phyloP scores from a whole-genome alignment of 2,797 vertebrate genomes.

The Lagodon rhomboides region DNA sequence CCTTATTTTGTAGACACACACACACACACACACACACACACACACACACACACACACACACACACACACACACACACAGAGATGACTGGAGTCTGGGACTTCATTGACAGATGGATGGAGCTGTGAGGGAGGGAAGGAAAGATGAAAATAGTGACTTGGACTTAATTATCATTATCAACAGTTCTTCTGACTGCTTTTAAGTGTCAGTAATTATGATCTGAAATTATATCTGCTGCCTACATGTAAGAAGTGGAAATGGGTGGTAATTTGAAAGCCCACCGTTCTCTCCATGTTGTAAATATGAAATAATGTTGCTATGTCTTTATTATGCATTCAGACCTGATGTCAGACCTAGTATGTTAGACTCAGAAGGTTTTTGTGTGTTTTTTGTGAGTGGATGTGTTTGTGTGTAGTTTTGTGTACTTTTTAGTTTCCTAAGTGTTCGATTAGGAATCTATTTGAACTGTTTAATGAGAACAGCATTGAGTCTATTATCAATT shows the following conservation, averaged over 20 bases:
- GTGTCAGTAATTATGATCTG: conserved; percentile 1
- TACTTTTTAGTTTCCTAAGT: not conserved
- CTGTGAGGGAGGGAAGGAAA: conserved; percentile 12
- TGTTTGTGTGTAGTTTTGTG: conserved; percentile 12
- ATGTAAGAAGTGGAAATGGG: conserved; percentile 22
- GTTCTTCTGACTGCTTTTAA: conserved; percentile 39
- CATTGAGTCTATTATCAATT: conserved; percentile 19
- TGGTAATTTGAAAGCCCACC: conserved; percentile 22
- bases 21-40: conserved; percentile 9
- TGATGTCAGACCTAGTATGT: conserved; percentile 4
- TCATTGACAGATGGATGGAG: conserved; percentile 54
- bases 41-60: not conserved
- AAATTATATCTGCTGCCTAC: conserved; percentile 16
- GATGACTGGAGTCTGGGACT: conserved; percentile 19
- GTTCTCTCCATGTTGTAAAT: conserved; percentile 29
- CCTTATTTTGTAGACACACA: conserved; percentile 14
- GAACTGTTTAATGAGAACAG: conserved; percentile 38
- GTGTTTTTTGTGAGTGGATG: conserved; percentile 20
- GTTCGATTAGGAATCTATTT: conserved; percentile 38
- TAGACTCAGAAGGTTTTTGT: conserved; percentile 1
- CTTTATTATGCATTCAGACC: conserved; percentile 14
- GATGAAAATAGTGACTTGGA: conserved; percentile 29
- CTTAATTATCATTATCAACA: conserved; percentile 27
- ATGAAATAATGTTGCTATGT: conserved; percentile 13
- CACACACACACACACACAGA: conserved; percentile 18